phyloP scores from a whole-genome alignment of 2,113 vertebrate species.

The Pelecanus crispus region DNA sequence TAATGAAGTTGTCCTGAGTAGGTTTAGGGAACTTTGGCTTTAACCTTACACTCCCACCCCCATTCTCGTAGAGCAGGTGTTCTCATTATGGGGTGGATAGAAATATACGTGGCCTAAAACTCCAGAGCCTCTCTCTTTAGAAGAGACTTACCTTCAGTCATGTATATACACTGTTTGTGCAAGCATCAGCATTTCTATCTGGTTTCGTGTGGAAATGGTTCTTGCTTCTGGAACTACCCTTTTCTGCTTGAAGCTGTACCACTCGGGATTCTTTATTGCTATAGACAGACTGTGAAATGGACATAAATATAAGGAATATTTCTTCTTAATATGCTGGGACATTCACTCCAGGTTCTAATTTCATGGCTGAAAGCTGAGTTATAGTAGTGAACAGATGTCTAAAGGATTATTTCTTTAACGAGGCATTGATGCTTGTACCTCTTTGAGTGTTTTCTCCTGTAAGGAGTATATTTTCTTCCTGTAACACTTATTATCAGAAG shows the following conservation, averaged over 20 bases:
- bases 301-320: not conserved
- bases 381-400: not conserved
- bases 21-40: not conserved
- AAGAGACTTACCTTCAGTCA: not conserved
- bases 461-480: not conserved
- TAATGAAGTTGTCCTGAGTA: not conserved
- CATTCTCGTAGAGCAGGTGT: not conserved
- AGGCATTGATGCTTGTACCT: not conserved
- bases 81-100: not conserved
- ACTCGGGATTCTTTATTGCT: not conserved
- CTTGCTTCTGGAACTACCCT: not conserved
- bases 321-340: not conserved
- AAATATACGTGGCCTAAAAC: not conserved
- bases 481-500: not conserved
- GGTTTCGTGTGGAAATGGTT: not conserved
- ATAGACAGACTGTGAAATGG: not conserved
- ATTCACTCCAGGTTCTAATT: not conserved
- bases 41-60: fast-evolving
- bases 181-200: not conserved
- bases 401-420: not conserved
- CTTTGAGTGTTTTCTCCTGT: not conserved
- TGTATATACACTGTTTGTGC: not conserved
- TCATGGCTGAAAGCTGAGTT: not conserved
- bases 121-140: not conserved
- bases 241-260: not conserved